These are phyloP conservation scores for Hypena proboscidalis DNA, from an alignment of 2,888 invertebrate genomes.

Conservation along the genomic window DNA sequence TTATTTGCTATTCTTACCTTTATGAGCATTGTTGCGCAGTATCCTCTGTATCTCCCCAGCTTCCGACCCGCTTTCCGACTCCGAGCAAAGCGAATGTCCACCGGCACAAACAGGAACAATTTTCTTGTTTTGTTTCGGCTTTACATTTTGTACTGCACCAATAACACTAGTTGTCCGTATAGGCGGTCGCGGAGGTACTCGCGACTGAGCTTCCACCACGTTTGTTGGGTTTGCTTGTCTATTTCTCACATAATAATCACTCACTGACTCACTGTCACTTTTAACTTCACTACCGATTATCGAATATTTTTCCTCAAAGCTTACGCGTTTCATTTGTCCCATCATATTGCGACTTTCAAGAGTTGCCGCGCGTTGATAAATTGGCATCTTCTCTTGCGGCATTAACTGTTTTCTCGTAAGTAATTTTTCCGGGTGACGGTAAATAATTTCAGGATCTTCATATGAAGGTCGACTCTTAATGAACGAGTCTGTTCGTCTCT, in stretches of 20 bases:
- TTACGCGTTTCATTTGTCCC: constrained; percentile 61
- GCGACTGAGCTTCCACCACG: constrained; percentile 34
- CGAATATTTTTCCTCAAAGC: constrained; percentile 60
- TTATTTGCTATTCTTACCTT: constrained; percentile 53
- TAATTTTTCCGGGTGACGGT: constrained; percentile 64
- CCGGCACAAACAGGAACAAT: constrained; percentile 37
- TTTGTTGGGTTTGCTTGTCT: constrained; percentile 26
- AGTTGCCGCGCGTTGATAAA: constrained; percentile 53
- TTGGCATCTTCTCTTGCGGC: constrained; percentile 41
- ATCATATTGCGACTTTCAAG: constrained; percentile 38
- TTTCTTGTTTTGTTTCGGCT: constrained; percentile 50
- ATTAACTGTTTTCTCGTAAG: no score
- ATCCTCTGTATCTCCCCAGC: constrained; percentile 89
- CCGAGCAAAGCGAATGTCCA: constrained; percentile 71
- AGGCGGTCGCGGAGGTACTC: constrained; percentile 66
- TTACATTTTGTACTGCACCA: constrained; percentile 41
- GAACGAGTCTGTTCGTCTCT: constrained; percentile 71
- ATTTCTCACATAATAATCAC: constrained; percentile 36
- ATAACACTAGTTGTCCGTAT: constrained; percentile 70
- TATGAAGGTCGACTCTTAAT: constrained; percentile 49
- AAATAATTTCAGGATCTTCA: constrained; percentile 58
- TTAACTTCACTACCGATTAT: constrained; percentile 31
- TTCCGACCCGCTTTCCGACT: constrained; percentile 90
- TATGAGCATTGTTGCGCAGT: constrained; percentile 64
- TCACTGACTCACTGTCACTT: constrained; percentile 38